Evolutionary conservation across 2,113 vertebrate genomes (phyloP).

Genomic region (Donacobius atricapilla): DNA sequence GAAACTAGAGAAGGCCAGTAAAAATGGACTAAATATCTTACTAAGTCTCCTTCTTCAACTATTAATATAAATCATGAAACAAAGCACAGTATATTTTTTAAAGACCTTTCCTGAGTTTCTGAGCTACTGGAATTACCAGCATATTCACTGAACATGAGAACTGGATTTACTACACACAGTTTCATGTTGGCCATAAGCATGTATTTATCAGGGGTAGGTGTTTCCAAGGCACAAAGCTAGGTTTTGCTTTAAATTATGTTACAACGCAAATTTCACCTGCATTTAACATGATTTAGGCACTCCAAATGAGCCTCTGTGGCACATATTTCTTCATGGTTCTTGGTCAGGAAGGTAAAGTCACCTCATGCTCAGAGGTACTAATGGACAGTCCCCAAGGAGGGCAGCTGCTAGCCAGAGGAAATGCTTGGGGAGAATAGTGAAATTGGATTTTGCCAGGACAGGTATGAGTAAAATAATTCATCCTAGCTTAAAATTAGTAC

Average conservation of each 20-base stretch:
- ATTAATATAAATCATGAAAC: not conserved
- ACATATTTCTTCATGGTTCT: not conserved
- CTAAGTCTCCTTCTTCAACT: not conserved
- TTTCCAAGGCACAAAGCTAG: not conserved
- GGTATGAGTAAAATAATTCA: not conserved
- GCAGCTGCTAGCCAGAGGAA: not conserved
- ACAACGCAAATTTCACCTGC: not conserved
- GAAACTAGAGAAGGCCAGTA: not conserved
- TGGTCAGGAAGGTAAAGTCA: not conserved
- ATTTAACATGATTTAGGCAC: not conserved
- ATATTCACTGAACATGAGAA: not conserved
- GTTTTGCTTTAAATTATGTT: not conserved
- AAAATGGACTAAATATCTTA: not conserved
- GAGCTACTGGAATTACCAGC: not conserved
- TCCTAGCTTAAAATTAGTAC: not conserved
- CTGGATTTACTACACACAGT: accelerated
- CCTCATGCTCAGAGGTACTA: not conserved
- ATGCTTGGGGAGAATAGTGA: not conserved
- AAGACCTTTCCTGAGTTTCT: not conserved
- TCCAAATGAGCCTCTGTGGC: not conserved
- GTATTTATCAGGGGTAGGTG: not conserved
- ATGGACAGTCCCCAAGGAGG: not conserved
- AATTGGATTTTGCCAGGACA: not conserved
- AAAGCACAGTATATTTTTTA: not conserved
- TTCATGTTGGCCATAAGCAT: not conserved